Conservation (phyloP, 2,797 vertebrate genomes). For the Strix occidentalis region DNA sequence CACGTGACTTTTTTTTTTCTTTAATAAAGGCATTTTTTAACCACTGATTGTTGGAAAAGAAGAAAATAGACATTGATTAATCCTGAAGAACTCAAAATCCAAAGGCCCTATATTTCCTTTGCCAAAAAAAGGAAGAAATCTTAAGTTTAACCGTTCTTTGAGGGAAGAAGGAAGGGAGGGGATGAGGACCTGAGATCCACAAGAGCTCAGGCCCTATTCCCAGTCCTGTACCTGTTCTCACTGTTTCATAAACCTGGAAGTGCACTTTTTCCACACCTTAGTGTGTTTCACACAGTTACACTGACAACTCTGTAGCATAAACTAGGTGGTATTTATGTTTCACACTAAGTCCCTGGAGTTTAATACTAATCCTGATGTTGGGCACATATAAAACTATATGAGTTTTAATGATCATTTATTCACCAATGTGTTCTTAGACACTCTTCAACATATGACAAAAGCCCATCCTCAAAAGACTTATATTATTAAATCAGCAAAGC, state of each 20-base stretch:
- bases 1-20: background rate
- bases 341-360: background rate
- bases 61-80: background rate
- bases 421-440: background rate
- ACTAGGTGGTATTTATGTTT: background rate
- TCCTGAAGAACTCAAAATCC: background rate
- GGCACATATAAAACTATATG: background rate
- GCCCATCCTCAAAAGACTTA: background rate
- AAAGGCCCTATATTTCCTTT: background rate
- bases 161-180: no score
- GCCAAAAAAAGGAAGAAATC: background rate
- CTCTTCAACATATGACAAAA: background rate
- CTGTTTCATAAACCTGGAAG: background rate
- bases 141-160: background rate
- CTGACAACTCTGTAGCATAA: background rate
- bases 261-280: background rate
- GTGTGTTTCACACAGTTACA: background rate
- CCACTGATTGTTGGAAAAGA: background rate
- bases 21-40: background rate
- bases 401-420: background rate
- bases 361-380: background rate
- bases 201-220: rapidly evolving
- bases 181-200: no score
- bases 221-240: background rate
- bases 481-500: background rate